These are phyloP conservation scores for Drosophila kikkawai DNA, from an alignment of 1,140 invertebrate genomes.

Conservation along the genomic window DNA sequence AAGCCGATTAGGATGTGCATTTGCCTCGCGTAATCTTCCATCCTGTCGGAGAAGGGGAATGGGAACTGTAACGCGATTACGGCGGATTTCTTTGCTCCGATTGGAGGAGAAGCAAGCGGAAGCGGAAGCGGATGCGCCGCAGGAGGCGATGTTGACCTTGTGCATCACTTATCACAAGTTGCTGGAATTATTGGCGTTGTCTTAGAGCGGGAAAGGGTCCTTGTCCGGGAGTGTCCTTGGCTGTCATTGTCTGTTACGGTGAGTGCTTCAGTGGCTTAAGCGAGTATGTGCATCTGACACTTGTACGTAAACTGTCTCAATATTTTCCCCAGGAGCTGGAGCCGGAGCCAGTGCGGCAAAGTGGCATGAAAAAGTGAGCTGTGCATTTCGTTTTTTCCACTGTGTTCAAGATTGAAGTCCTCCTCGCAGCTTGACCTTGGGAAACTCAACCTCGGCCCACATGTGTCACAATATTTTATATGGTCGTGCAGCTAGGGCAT, in stretches of 20 bases:
- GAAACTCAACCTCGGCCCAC: conserved; percentile 34
- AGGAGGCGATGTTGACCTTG: conserved; percentile 38
- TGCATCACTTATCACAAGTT: conserved; percentile 43
- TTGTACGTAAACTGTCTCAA: not conserved
- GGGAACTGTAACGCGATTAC: conserved; percentile 38
- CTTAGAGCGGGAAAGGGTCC: conserved; percentile 14
- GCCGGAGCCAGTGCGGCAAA: not conserved
- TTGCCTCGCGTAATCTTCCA: conserved; percentile 19
- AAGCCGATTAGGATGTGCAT: conserved; percentile 50
- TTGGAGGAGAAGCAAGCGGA: conserved; percentile 5
- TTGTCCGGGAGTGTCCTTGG: conserved; percentile 39
- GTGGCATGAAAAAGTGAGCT: conserved; percentile 10
- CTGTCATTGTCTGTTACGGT: conserved; percentile 30
- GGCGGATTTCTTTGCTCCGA: conserved; percentile 22
- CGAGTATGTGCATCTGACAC: conserved; percentile 28
- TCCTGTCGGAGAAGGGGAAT: not conserved
- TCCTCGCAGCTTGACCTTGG: conserved; percentile 40
- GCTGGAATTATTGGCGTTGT: conserved; percentile 28
- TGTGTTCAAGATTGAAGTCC: conserved; percentile 33
- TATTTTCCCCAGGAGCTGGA: not conserved
- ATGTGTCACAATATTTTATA: conserved; percentile 30
- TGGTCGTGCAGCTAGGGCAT: not conserved
- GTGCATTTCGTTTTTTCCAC: conserved; percentile 1
- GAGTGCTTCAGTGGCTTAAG: conserved; percentile 20
- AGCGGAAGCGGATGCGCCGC: conserved; percentile 2